Evolutionary conservation across 2,797 vertebrate species (phyloP), one percentile per base, ranked within the genome.

Genomic region (Vireo griseus): DNA sequence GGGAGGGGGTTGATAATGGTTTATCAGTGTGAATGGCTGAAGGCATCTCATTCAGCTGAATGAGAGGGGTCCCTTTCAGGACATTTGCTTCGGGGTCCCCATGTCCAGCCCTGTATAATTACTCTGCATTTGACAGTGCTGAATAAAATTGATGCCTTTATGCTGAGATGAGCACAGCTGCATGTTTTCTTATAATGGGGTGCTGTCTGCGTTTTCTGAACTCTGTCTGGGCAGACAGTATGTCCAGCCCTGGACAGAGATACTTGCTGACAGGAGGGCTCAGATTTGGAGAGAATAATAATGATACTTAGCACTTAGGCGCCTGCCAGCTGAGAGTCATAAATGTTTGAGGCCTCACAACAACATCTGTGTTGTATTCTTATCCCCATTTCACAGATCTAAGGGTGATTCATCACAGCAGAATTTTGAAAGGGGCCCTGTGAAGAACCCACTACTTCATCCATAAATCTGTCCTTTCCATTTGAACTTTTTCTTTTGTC

Each of bases 141-240:
- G 96, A 96, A 95, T 97, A 98, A 98, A 97, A 98, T 95, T 94
- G 92, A 73, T 90, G 97, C 96, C 97, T 98, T 98, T 98, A 97
- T 98, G 91, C 95, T 31, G 81, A 87, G 82, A 88, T 48, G 73
- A 95, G 88, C 96, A 90, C 98, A 98, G 98, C 98, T 98, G 98
- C 96, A 83, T 96, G 72, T 95, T 37, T 78, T 88, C 63, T 94
- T 93, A 98, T 98, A 98, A 98, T 97, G 96, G 95, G 92, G 84
- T 33, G 97, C 97, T 98, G 98, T 98, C 96, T 98, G 93, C 84
- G 92, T 92, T 96, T 77, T 45, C 95, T 92, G 83, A 65, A 67
- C 75, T 91, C 91, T 4, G 92, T 90, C 92, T 58, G 29, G 69
- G 89, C 29, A 26, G 67, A 52, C 95, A 82, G 95, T 92, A 37